A percentile compares a stretch with the other conserved stretches of the same genome.
These are phyloP conservation scores for Lissonota sp. DNA, from an alignment of 2,888 invertebrate genomes.

Conservation along the genomic window DNA sequence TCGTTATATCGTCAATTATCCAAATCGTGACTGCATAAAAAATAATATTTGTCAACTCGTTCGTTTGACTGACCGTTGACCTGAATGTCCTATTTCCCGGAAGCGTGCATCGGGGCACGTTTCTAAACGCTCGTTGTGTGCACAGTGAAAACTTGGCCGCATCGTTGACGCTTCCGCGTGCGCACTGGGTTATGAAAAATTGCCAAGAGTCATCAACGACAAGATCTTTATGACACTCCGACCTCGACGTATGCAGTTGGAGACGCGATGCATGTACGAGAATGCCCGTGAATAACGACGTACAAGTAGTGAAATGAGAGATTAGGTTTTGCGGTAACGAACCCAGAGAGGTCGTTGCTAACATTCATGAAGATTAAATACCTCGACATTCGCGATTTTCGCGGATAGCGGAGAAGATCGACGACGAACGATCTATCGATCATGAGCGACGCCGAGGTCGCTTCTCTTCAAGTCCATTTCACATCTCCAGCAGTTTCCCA, in stretches of 20 bases:
- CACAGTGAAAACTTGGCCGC: background rate
- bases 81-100: constrained; percentile 43
- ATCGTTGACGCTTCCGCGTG: constrained; percentile 24
- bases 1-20: constrained; percentile 34
- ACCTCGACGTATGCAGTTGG: constrained; percentile 4
- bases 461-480: background rate
- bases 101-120: constrained; percentile 23
- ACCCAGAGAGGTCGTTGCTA: constrained; percentile 17
- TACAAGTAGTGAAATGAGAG: constrained; percentile 53
- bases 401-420: constrained; percentile 30
- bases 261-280: constrained; percentile 22
- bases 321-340: constrained; percentile 62
- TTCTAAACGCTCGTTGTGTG: constrained; percentile 2
- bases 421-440: constrained; percentile 54
- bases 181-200: constrained; percentile 55
- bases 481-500: background rate
- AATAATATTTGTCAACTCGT: constrained; percentile 44
- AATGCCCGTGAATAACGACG: constrained; percentile 7
- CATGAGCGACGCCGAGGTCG: constrained; percentile 32
- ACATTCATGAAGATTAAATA: constrained; percentile 59
- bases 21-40: constrained; percentile 24
- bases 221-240: constrained; percentile 59
- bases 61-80: constrained; percentile 11
- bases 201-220: constrained; percentile 43
- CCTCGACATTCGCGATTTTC: constrained; percentile 36